A percentile compares a stretch with the other conserved stretches of the same genome.
Conservation (phyloP, 2,888 invertebrate species). For the Tenthredo livida region DNA sequence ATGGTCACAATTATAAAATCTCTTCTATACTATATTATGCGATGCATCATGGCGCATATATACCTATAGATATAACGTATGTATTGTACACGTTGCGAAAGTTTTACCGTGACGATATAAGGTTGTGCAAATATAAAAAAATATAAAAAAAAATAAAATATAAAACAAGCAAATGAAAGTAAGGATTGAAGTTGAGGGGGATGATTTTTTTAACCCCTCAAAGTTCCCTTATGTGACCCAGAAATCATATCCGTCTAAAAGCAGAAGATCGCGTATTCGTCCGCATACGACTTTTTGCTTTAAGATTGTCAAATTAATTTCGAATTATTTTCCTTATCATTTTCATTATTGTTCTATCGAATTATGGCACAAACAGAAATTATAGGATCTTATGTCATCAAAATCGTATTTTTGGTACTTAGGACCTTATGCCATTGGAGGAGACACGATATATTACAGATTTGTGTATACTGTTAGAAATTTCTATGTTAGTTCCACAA, state of each 20-base stretch:
- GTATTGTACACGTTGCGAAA: background rate
- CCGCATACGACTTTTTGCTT: too few relatives aligned
- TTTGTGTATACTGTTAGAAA: background rate
- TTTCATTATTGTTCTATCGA: too few relatives aligned
- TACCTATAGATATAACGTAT: too few relatives aligned
- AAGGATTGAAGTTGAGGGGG: background rate
- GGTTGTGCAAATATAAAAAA: background rate
- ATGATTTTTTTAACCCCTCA: background rate
- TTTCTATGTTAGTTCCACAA: too few relatives aligned
- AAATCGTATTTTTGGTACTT: too few relatives aligned
- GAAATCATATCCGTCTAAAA: background rate
- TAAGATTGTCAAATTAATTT: too few relatives aligned
- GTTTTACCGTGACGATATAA: background rate
- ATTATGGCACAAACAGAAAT: too few relatives aligned
- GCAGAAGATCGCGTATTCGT: too few relatives aligned
- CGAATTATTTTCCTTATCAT: too few relatives aligned
- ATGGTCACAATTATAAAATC: constrained; percentile 19
- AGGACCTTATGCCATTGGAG: background rate
- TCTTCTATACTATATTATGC: background rate
- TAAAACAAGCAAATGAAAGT: background rate
- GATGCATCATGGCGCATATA: background rate
- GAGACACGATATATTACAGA: background rate
- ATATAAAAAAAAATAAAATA: background rate
- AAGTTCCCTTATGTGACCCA: background rate
- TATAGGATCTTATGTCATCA: too few relatives aligned